Percentiles rank a stretch among this genome's conserved stretches.
Conservation (phyloP, 2,113 vertebrate genomes). For the Pangasianodon hypophthalmus region DNA sequence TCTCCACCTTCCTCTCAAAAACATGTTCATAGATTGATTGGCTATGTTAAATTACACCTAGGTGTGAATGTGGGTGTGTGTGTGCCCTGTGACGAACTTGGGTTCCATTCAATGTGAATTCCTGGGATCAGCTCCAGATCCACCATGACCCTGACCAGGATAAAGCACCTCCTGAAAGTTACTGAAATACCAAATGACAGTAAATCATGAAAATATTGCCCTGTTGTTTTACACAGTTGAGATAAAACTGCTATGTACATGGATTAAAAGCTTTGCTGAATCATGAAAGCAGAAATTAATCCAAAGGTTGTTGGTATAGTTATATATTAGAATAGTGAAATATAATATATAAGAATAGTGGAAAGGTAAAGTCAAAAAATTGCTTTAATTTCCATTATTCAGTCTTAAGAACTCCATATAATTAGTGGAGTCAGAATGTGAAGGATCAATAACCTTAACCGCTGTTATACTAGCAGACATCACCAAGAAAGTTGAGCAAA, state of each 20-base stretch:
- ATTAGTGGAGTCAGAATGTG: neutral
- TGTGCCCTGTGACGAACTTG: neutral
- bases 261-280: neutral
- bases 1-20: neutral
- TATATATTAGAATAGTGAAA: neutral
- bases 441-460: constrained; percentile 75
- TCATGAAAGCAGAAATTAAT: neutral
- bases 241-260: neutral
- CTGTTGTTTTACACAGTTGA: neutral
- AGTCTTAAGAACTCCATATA: neutral
- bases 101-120: neutral
- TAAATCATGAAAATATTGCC: neutral
- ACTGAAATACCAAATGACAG: neutral
- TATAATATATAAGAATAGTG: neutral
- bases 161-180: neutral
- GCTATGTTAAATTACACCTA: neutral
- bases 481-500: constrained; percentile 77
- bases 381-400: neutral
- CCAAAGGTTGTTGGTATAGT: neutral
- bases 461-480: constrained; percentile 78
- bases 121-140: neutral
- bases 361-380: neutral
- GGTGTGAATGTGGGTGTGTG: neutral
- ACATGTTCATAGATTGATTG: neutral
- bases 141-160: neutral